Conservation (phyloP, 2,888 invertebrate species). For the Brachycybe producta region DNA sequence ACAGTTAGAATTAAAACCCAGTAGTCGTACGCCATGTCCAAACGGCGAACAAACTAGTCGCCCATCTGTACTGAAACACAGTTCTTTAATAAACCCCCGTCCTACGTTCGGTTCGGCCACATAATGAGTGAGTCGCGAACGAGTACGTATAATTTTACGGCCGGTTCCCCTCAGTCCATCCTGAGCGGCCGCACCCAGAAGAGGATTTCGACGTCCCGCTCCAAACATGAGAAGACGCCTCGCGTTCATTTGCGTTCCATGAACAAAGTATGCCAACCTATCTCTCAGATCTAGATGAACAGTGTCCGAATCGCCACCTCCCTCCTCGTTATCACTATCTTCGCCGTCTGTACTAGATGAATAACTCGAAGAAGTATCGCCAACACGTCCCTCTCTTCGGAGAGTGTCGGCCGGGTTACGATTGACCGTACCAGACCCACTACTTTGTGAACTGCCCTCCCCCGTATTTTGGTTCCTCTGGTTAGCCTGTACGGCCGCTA, state of each 20-base stretch:
- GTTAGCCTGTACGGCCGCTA: background rate
- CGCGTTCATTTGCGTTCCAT: background rate
- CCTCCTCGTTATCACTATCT: background rate
- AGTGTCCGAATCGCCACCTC: background rate
- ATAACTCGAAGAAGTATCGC: background rate
- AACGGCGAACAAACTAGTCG: slow-evolving; percentile 81
- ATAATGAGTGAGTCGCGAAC: slow-evolving; percentile 65
- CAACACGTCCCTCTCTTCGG: background rate
- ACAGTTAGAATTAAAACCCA: slow-evolving; percentile 64
- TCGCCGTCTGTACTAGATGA: too few relatives aligned
- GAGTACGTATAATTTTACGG: slow-evolving; percentile 51
- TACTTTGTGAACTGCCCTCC: too few relatives aligned
- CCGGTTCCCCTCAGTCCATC: background rate
- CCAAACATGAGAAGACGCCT: background rate
- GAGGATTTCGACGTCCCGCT: background rate
- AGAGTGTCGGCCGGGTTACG: background rate
- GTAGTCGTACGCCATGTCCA: slow-evolving; percentile 68
- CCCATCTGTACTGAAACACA: slow-evolving; percentile 81
- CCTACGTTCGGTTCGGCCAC: slow-evolving; percentile 77
- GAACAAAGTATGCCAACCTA: background rate
- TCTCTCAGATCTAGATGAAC: background rate
- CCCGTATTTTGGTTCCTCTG: background rate
- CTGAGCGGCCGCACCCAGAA: background rate
- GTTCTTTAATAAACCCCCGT: slow-evolving; percentile 81
- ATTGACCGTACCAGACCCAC: too few relatives aligned